Base-by-base conservation (phyloP, 2,113 vertebrate species). In the Takifugu flavidus region DNA sequence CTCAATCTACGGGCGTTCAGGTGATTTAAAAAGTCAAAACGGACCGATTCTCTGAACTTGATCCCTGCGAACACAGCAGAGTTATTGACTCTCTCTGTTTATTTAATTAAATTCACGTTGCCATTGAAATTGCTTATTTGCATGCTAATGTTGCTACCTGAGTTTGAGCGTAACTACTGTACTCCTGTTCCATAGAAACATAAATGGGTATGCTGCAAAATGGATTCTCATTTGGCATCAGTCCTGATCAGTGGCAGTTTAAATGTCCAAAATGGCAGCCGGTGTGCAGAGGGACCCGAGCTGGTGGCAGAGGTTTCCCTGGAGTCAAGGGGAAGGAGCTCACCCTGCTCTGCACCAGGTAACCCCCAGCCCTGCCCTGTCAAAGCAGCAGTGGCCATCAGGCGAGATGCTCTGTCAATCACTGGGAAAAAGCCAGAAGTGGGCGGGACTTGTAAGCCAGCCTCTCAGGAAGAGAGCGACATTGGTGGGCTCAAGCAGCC, bases 221-320 rank as follows among this genome's bases (percentile, higher is more conserved):
- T 90, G 86, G 87, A 88, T 80, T 86, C 85, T 78, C 87, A 86
- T 77, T 75, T 85, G 84, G 86, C 81, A 75, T 76, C 81, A 85
- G 83, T 89, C 86, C 84, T 87, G 82, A 83, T 85, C 80, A 86
- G 79, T 79, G 78, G 82, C 81, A 86, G 83, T 78, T 68, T 79
- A 78, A 72, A 85, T 81, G 75, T 79, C 78, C 79, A 84, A 87
- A 85, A 87, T 85, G 82, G 81, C 83, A 75, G 75, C 82, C 77
- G 47, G 62, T 61, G 64, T 72, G 67, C 78, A 83, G 78, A 75
- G 55, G 77, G 57, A 66, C 75, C 78, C 66, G 76, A 62, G 67
- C 62, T 67, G 27, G 56, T 67, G 72, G 60, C 70, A 53, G 67
- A 74, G 66, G 50, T 25, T 15, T 51, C 29, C 57, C 13, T 67